Evolutionary conservation across 2,888 invertebrate genomes (phyloP), one percentile per base, ranked within the genome.

Genomic region (Bellardia bayeri): DNA sequence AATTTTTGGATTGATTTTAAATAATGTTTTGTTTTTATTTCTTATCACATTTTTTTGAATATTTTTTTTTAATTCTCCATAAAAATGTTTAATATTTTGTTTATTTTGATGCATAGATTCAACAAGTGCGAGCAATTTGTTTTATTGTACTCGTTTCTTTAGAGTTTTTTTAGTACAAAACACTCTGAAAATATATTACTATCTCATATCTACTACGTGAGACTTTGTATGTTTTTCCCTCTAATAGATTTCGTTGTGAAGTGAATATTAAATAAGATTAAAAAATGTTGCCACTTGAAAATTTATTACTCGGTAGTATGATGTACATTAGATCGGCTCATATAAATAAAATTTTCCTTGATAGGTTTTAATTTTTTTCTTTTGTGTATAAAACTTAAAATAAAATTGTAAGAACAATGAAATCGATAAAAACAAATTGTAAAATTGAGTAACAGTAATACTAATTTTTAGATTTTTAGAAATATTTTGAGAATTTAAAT

Each of bases 101-200:
- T 66, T 75, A 33, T 68, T 61, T 82, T 61, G 51, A 69, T 74
- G 8, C n/a, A 33, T 14, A 58, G 58, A 75, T 42, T 75, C 68
- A 82, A 82, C 68, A 82, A 51, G 68, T 69, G 69, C 14, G 30
- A 16, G 51, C 23, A 23, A 13, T 37, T 23, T 23, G 2, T 51
- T 14, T 61, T 40, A 45, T 40, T 16, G n/a, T 49, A 14, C 13
- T 37, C 33, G 33, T 58, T 71, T 54, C 14, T 16, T 76, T 64
- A 49, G 49, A 75, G 51, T 8, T 71, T n/a, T 37, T 40, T 40
- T 40, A 8, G 16, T 37, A 61, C 37, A 1, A 61, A 14, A 61
- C 33, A 37, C 61, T 37, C 61, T 56, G 11, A 56, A 33, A 30
- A 13, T 58, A 30, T 30, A 23, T 23, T 23, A 23, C 1, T 37